Evolutionary conservation across 2,113 vertebrate species (phyloP), one percentile per base, ranked within the genome.

Genomic region (Laticauda laticaudata): DNA sequence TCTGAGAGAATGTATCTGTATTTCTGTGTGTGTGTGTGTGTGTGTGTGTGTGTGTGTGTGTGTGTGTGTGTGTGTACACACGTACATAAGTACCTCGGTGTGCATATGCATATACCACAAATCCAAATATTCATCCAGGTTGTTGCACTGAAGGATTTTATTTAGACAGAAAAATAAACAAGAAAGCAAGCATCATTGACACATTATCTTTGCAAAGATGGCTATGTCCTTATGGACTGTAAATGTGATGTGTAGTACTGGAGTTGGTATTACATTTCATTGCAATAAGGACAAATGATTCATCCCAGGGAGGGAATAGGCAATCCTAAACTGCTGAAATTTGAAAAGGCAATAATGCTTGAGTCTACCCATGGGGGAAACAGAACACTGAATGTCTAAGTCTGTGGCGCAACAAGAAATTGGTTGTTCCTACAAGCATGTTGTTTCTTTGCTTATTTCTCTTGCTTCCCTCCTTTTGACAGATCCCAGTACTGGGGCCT

Each of bases 271-370:
- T 64, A 55, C 56, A 57, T 59, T 12, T 43, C 39, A 57, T 5
- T 75, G 48, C 51, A 48, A 94, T 91, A 96, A 7, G 7, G 4
- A 93, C 43, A 61, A 94, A 89, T 14, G 54, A 92, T 1, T 51
- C 64, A 54, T 2, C 26, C 75, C 29, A 91, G 69, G 90, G 59
- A 95, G 91, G 29, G 48, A 0, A 3, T 29, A 91, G 29, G 89
- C 1, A 3, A 48, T 39, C 75, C 51, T 87, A 55, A 91, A 93
- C 48, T 87, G 81, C 57, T 87, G 85, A 90, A 54, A 69, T 69
- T 55, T 64, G 39, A 57, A 90, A 81, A 91, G 85, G 64, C 61
- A 88, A 85, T 89, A 23, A 59, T 34, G 53, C 69, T 88, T 92
- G 86, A 92, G 12, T 51, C 91, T 39, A 64, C 57, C 34, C 45